Evolutionary conservation across 2,797 vertebrate species (phyloP), one percentile per base, ranked within the genome.

Genomic region (Melanotaenia maccullochi): DNA sequence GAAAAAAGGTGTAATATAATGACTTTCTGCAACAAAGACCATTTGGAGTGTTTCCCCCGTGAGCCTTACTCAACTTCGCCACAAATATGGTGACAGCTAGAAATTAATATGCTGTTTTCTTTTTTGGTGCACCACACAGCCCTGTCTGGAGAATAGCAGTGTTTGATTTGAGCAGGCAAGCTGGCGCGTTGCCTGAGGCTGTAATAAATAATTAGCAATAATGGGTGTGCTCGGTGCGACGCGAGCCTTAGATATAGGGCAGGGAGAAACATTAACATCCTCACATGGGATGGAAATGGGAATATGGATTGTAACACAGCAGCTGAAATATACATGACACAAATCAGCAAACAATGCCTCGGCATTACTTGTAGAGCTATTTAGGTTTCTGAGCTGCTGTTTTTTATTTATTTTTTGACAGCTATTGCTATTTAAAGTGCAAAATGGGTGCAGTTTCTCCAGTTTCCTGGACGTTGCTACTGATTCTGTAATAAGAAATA

Each of bases 121-220:
- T 42, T 71, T 73, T 85, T 69, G 77, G 79, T 70, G 71, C 24
- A 33, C 73, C 73, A 35, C 82, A 52, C 76, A 87, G 82, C 68
- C 49, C 73, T 67, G 81, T 75, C 82, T 79, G 75, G 76, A 90
- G 88, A 86, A 87, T 85, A 87, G 85, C 87, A 76, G 68, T 87
- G 89, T 90, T 88, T 90, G 88, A 92, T 89, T 86, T 85, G 81
- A 87, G 75, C 49, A 89, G 82, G 83, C 73, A 83, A 68, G 75
- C 32, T 61, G 65, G 67, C 83, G 85, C 74, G 70, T 47, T 28
- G 90, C 90, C 90, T 58, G 63, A 55, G 88, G 90, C 88, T 84
- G 81, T 71, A 85, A 90, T 92, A 90, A 90, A 93, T 92, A 93
- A 93, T 94, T 93, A 93, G 82, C 83, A 85, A 79, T 91, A 91